A percentile compares a stretch with the other conserved stretches of the same genome.
Conservation (phyloP, 2,888 invertebrate species). For the Entomobrya proxima region DNA sequence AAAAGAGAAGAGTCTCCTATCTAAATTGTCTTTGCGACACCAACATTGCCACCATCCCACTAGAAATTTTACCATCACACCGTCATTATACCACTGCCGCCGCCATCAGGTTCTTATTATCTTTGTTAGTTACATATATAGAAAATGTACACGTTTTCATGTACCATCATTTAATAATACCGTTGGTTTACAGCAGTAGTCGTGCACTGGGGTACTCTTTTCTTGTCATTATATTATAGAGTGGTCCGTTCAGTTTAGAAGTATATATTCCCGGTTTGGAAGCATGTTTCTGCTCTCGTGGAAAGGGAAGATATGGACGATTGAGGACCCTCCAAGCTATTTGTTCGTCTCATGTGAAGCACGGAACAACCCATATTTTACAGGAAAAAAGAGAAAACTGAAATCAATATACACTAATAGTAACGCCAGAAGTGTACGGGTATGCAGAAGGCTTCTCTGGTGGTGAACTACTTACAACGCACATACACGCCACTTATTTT, state of each 20-base stretch:
- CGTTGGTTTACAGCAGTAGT: too few relatives aligned
- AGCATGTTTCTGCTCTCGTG: conserved; percentile 39
- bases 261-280: conserved; percentile 33
- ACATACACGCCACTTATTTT: conserved; percentile 4
- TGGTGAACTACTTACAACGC: conserved; percentile 4
- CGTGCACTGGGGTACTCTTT: background rate
- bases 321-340: conserved; percentile 67
- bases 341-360: conserved; percentile 58
- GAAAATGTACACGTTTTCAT: background rate
- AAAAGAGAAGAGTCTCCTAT: conserved; percentile 50
- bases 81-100: conserved; percentile 33
- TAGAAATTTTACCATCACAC: conserved; percentile 23
- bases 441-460: conserved; percentile 15
- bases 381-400: conserved; percentile 44
- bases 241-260: conserved; percentile 13
- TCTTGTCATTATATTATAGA: conserved; percentile 18
- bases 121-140: conserved; percentile 48
- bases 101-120: conserved; percentile 63
- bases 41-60: conserved; percentile 39
- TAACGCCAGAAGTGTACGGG: too few relatives aligned
- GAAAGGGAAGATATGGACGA: conserved; percentile 59
- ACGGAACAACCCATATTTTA: conserved; percentile 67
- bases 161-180: conserved; percentile 15
- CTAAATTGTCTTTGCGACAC: conserved; percentile 66
- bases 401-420: conserved; percentile 50